Percentiles rank a stretch among this genome's conserved stretches.
phyloP scores from a whole-genome alignment of 2,888 invertebrate species.

The Orchesella flavescens region DNA sequence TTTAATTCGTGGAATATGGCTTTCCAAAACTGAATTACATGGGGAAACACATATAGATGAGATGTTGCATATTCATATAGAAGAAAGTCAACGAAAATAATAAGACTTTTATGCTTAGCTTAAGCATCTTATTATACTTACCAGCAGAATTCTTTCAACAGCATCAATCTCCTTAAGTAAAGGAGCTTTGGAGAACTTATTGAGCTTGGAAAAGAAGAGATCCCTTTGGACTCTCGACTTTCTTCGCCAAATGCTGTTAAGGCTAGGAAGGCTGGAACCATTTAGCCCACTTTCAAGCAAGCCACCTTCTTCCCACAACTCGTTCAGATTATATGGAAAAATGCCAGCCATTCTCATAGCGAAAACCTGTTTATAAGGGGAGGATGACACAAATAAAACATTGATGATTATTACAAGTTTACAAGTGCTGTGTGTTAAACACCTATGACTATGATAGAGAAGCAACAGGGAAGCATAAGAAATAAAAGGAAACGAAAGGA shows the following conservation, averaged over 20 bases:
- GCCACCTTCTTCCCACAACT: constrained; percentile 58
- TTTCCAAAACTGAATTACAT: too few species aligned
- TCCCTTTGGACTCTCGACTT: constrained; percentile 63
- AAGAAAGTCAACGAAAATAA: too few species aligned
- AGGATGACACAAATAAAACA: neutral
- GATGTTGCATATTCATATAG: too few species aligned
- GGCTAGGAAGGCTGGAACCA: constrained; percentile 19
- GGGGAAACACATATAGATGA: too few species aligned
- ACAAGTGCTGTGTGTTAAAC: neutral
- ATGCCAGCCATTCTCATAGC: constrained; percentile 67
- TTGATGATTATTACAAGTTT: too few species aligned
- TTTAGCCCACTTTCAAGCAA: constrained; percentile 37
- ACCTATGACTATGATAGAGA: too few species aligned
- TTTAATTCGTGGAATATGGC: too few species aligned
- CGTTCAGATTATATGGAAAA: constrained; percentile 68
- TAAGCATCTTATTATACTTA: too few species aligned
- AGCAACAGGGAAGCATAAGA: neutral
- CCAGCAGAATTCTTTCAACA: constrained; percentile 67
- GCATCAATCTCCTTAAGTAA: constrained; percentile 67
- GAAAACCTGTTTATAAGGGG: constrained; percentile 65
- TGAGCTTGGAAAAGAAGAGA: constrained; percentile 65
- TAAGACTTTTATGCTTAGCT: too few species aligned
- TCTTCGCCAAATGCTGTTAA: constrained; percentile 40
- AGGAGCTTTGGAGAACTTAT: constrained; percentile 68
- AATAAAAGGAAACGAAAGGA: neutral